Conservation (phyloP, 2,113 vertebrate genomes). For the Thymallus thymallus region DNA sequence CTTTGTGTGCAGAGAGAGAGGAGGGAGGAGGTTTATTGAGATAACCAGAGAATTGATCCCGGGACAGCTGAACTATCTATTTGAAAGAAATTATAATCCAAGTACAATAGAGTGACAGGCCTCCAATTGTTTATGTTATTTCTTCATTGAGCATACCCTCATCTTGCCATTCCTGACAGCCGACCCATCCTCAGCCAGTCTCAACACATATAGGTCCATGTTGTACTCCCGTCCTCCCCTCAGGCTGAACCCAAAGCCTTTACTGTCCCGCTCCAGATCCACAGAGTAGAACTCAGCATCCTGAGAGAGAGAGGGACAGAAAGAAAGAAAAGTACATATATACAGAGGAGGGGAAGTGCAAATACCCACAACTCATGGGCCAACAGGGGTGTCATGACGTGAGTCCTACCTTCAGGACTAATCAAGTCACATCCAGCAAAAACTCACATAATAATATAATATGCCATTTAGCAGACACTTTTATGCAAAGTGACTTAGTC, state of each 20-base stretch:
- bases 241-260: slow-evolving; percentile 97
- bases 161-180: slow-evolving; percentile 95
- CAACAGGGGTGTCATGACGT: slow-evolving; percentile 27
- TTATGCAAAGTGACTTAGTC: no score
- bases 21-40: neutral
- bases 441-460: slow-evolving; percentile 5
- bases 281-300: slow-evolving; percentile 96
- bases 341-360: slow-evolving; percentile 7
- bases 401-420: slow-evolving; percentile 42
- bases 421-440: slow-evolving; percentile 49
- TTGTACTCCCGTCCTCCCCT: slow-evolving; percentile 95
- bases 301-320: slow-evolving; percentile 58
- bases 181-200: slow-evolving; percentile 94
- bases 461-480: no score
- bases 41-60: neutral
- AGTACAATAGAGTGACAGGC: neutral
- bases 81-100: no score
- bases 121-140: neutral
- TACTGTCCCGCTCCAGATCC: slow-evolving; percentile 93
- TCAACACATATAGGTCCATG: slow-evolving; percentile 96
- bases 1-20: slow-evolving; percentile 61
- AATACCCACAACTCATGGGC: neutral
- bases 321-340: slow-evolving; percentile 46
- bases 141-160: slow-evolving; percentile 79
- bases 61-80: neutral